Evolutionary conservation across 2,797 vertebrate genomes (phyloP), one percentile per base, ranked within the genome.

Genomic region (Microctenopoma steveboyesi): DNA sequence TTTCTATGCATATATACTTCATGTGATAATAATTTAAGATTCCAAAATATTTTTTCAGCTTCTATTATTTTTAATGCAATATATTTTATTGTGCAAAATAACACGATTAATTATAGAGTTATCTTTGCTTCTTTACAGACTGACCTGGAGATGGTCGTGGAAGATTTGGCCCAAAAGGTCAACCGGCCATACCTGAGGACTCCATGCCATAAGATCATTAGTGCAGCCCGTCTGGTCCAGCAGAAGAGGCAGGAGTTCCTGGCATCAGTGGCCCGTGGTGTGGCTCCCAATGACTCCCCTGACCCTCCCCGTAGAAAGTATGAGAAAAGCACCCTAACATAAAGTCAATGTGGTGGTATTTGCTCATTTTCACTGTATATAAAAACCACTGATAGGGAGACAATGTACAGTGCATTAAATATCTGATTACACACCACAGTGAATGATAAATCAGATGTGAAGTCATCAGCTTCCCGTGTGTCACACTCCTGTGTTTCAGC

Each of bases 151-250:
- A 99, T 99, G 96, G 98, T 98, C 16, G 98, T 97, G 45, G 98
- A 99, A 88, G 98, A 99, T 88, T 94, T 99, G 88, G 98, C 98
- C 47, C 98, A 99, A 92, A 99, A 99, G 90, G 98, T 99, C 64
- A 99, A 99, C 88, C 93, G 98, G 86, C 97, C 98, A 74, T 99
- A 99, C 88, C 95, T 99, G 85, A 95, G 98, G 78, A 99, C 98
- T 0, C 98, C 98, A 14, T 96, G 96, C 66, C 98, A 99, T 87
- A 98, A 98, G 88, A 99, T 99, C 52, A 97, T 99, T 84, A 96
- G 96, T 0, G 97, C 98, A 0, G 96, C 98, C 0, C 97, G 97
- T 56, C 95, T 99, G 0, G 98, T 99, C 61, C 98, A 99, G 88
- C 98, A 99, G 90, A 99, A 99, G 91, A 94, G 98, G 54, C 96